These are phyloP conservation scores for Eilema griseolum DNA, from an alignment of 2,888 invertebrate species.

Conservation along the genomic window DNA sequence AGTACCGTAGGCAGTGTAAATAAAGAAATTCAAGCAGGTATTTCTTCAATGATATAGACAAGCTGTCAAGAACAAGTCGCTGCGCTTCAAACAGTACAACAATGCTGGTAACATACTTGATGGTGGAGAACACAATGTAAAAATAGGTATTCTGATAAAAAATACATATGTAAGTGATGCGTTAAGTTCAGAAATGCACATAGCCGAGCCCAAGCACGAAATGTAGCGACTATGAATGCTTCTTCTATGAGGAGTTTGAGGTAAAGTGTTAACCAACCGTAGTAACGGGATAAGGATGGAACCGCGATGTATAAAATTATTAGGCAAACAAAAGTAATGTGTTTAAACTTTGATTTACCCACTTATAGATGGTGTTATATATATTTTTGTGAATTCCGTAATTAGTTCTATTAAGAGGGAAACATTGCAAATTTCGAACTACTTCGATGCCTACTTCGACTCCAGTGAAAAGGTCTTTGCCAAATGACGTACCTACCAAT, in stretches of 20 bases:
- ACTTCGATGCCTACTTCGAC: constrained; percentile 30
- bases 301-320: too few species aligned
- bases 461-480: constrained; percentile 37
- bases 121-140: not conserved
- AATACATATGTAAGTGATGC: not conserved
- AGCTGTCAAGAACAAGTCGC: too few species aligned
- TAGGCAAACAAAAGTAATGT: too few species aligned
- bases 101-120: not conserved
- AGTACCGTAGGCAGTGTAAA: too few species aligned
- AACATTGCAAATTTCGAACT: constrained; percentile 17
- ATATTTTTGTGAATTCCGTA: not conserved
- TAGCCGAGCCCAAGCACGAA: not conserved
- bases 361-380: not conserved
- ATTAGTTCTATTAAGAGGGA: constrained; percentile 19
- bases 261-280: too few species aligned
- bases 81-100: not conserved
- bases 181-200: not conserved
- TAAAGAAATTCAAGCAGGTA: too few species aligned
- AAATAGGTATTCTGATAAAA: not conserved
- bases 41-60: too few species aligned
- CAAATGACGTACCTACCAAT: constrained; percentile 25
- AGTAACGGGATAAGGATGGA: too few species aligned
- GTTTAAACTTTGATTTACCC: not conserved
- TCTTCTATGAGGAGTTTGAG: not conserved
- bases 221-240: not conserved